phyloP scores from a whole-genome alignment of 64 coral and sea anemone species.

The Pachyseris speciosa region DNA sequence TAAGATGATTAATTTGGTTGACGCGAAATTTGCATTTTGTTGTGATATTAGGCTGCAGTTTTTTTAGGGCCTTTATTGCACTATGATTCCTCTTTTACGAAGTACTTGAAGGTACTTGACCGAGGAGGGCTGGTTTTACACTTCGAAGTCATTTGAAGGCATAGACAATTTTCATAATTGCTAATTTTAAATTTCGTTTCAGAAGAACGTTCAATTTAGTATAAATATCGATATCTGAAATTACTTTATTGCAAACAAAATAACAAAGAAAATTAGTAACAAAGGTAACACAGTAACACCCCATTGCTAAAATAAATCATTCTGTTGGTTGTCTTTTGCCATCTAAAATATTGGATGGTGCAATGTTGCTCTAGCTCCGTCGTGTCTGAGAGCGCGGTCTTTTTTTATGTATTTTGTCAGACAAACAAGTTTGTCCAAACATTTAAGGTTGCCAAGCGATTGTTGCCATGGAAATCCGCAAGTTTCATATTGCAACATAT shows the following conservation, averaged over 20 bases:
- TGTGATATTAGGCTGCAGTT: neutral
- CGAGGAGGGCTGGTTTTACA: neutral
- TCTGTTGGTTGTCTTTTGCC: neutral
- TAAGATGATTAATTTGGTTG: constrained; percentile 16
- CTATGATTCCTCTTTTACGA: neutral
- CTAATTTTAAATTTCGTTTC: too few species aligned
- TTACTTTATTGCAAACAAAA: too few species aligned
- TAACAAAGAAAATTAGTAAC: too few species aligned
- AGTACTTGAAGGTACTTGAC: neutral
- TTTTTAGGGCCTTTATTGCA: neutral
- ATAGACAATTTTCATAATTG: too few species aligned
- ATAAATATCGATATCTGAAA: too few species aligned
- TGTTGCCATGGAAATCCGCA: neutral
- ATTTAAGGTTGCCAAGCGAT: constrained; percentile 2
- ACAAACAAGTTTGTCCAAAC: constrained; percentile 1
- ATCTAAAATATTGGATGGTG: neutral
- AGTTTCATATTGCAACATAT: too few species aligned
- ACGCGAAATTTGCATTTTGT: neutral
- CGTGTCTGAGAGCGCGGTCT: neutral
- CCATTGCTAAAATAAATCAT: too few species aligned
- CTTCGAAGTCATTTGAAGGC: too few species aligned
- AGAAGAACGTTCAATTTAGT: too few species aligned
- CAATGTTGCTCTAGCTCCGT: neutral
- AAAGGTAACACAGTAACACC: too few species aligned
- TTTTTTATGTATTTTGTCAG: neutral